Base-by-base conservation (phyloP, 2,797 vertebrate genomes). In the Hylomyscus alleni region DNA sequence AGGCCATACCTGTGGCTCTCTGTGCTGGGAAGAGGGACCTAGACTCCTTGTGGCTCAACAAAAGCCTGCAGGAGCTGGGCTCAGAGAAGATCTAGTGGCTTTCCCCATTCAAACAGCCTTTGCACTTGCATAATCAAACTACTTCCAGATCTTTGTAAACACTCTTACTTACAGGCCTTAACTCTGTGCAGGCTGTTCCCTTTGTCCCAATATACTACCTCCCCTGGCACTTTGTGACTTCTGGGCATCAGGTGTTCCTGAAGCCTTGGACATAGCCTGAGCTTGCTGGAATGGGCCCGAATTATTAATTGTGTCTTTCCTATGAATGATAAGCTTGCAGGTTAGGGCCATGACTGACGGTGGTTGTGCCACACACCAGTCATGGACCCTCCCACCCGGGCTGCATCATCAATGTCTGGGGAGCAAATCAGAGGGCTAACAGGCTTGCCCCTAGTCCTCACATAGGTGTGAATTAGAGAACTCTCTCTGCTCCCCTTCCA, bases 21-120 rank as follows among this genome's bases (percentile, higher is more conserved):
- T 29, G 15, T 15, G 24, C 60, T 2, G 0, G 11, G 31, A 69
- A 86, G 60, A 62, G 52, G 24, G 94, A 83, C 34, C 14, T 83
- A 60, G 4, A 29, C 67, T 69, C 82, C 40, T 72, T 8, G 20
- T 5, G 40, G 29, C 26, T 37, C 81, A 26, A 29, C 24, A 26
- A 72, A 34, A 37, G 7, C n/a, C 47, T 6, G 22, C 0, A 3
- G 67, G 78, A 62, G 20, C 67, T 44, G 22, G 40, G 20, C 15
- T 37, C 52, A 5, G 31, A 76, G 60, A 31, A 26, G 14, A 31
- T 29, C 54, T 2, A 0, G 0, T 3, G 3, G 7, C 2, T 67
- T 50, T 50, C 47, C 15, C 69, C 26, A 0, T 73, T 20, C 37
- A 60, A 34, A 65, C 20, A 37, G 58, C 84, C 69, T 31, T 26